Evolutionary conservation across 2,113 vertebrate genomes (phyloP).

Genomic region (Pseudorhombus dupliciocellatus): DNA sequence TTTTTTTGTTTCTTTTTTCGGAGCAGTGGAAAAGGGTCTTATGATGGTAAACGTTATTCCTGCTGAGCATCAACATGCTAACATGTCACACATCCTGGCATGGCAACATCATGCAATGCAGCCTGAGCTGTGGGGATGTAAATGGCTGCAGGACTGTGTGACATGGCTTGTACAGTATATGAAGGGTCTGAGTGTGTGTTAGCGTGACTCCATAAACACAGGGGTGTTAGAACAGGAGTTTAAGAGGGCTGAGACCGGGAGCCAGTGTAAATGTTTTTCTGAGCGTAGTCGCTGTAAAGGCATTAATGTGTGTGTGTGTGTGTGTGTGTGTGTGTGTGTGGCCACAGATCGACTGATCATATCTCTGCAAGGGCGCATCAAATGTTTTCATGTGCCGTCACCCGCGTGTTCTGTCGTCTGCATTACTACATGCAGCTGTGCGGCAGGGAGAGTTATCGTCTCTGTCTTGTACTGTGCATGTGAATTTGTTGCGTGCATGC

Average conservation of each 20-base stretch:
- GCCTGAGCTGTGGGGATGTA: background rate
- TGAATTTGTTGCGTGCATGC: background rate
- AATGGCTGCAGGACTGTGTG: conserved; percentile 2
- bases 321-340: conserved; percentile 13
- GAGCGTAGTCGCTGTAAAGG: conserved; percentile 25
- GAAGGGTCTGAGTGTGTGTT: conserved; percentile 18
- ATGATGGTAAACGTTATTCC: too few species aligned
- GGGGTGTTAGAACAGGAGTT: conserved; percentile 24
- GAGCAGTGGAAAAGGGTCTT: too few species aligned
- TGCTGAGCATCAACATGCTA: background rate
- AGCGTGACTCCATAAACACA: conserved; percentile 44
- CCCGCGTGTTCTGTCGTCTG: conserved; percentile 26
- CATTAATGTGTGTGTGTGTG: conserved; percentile 32
- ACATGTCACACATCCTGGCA: background rate
- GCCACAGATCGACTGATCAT: conserved; percentile 12
- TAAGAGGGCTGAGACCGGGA: conserved; percentile 38
- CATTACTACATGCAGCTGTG: conserved; percentile 23
- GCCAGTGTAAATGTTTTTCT: conserved; percentile 52
- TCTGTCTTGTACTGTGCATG: background rate
- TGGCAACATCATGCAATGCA: background rate
- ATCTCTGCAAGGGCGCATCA: conserved; percentile 23
- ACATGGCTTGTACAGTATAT: conserved; percentile 5
- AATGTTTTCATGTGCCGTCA: conserved; percentile 6
- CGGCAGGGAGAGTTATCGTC: conserved; percentile 39
- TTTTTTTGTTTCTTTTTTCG: too few species aligned